phyloP scores from a whole-genome alignment of 2,888 invertebrate genomes.

The Deilephila elpenor region DNA sequence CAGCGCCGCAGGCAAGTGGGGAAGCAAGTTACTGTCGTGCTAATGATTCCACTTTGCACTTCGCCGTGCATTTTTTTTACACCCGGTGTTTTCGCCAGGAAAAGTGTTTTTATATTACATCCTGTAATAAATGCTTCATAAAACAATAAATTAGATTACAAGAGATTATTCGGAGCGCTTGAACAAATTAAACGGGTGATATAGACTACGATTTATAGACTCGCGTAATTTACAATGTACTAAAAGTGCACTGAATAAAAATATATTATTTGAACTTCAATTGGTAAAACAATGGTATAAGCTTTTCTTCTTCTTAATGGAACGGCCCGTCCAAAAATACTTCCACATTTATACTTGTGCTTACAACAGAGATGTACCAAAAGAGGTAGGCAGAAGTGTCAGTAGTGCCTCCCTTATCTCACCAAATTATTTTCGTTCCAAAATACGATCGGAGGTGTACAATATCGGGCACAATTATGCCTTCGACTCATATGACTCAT shows the following conservation, averaged over 20 bases:
- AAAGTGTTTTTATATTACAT: not conserved
- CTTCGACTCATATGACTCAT: no score
- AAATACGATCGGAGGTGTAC: no score
- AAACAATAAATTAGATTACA: slow-evolving; percentile 10
- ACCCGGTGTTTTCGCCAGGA: no score
- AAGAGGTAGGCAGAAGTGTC: no score
- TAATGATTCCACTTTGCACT: slow-evolving; percentile 19
- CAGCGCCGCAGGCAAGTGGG: slow-evolving; percentile 13
- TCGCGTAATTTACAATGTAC: not conserved
- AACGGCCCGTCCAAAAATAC: not conserved
- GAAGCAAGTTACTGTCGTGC: slow-evolving; percentile 7
- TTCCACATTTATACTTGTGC: no score
- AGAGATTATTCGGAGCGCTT: not conserved
- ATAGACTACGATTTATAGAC: slow-evolving; percentile 13
- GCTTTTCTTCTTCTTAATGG: not conserved
- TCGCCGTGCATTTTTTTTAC: not conserved
- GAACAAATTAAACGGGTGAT: slow-evolving; percentile 6
- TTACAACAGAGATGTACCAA: no score
- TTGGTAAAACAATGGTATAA: not conserved
- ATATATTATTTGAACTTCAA: not conserved
- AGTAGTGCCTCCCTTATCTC: no score
- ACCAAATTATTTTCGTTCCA: no score
- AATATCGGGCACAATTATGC: no score
- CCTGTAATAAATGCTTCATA: not conserved
- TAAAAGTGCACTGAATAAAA: not conserved